phyloP scores from a whole-genome alignment of 2,113 vertebrate genomes.

The Megalops atlanticus region DNA sequence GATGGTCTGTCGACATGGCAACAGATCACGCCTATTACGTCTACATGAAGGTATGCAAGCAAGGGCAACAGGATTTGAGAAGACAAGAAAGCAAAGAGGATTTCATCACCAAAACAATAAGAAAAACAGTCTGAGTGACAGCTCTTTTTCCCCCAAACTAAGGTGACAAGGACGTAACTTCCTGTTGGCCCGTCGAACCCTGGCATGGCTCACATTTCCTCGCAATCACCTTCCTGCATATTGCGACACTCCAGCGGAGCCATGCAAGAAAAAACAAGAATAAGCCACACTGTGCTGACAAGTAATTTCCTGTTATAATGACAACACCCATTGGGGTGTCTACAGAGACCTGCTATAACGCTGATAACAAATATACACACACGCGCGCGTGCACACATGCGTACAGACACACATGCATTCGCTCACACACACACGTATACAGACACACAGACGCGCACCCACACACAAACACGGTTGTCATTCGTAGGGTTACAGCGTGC shows the following conservation, averaged over 20 bases:
- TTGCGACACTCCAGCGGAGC: background rate
- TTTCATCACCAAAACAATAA: background rate
- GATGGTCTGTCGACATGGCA: background rate
- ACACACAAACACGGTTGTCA: no score
- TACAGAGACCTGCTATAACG: background rate
- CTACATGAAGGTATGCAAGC: background rate
- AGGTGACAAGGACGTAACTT: background rate
- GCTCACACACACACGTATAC: no score
- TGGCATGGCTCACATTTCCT: background rate
- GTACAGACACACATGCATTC: no score
- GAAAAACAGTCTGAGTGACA: background rate
- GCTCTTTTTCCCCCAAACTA: background rate
- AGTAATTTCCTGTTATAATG: conserved; percentile 18
- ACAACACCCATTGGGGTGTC: conserved; percentile 2
- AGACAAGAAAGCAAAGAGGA: background rate
- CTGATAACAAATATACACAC: background rate
- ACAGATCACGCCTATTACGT: background rate
- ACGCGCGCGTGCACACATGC: background rate
- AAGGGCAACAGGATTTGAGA: no score
- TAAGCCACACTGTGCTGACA: conserved; percentile 3
- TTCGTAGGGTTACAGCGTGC: no score
- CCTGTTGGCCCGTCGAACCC: conserved; percentile 1
- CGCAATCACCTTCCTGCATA: background rate
- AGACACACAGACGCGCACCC: no score
- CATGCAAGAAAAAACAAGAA: background rate